These are phyloP conservation scores for Microcebus griseorufus DNA, from an alignment of 2,113 vertebrate genomes.

Conservation along the genomic window DNA sequence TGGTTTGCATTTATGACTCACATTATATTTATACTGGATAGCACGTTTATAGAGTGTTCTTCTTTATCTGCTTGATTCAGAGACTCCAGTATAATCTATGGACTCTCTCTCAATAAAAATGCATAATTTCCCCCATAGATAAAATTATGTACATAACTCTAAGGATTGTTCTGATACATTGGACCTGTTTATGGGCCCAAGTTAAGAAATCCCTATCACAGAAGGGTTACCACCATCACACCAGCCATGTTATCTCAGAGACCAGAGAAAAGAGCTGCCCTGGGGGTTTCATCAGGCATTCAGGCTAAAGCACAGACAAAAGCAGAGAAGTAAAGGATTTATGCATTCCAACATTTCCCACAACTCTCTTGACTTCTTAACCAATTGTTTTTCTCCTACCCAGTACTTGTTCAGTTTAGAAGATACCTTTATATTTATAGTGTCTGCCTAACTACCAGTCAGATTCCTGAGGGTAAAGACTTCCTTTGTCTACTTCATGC, in stretches of 20 bases:
- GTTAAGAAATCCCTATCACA: background rate
- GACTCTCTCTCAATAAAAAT: background rate
- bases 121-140: background rate
- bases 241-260: background rate
- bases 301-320: background rate
- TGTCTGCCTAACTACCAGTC: background rate
- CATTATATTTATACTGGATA: background rate
- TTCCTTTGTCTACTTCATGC: conserved; percentile 40
- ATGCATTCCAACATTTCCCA: background rate
- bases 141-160: background rate
- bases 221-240: background rate
- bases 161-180: background rate
- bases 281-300: background rate
- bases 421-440: background rate
- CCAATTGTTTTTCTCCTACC: background rate
- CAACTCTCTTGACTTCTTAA: background rate
- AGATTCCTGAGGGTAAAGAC: background rate
- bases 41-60: background rate
- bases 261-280: background rate
- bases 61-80: background rate
- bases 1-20: background rate
- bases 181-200: background rate
- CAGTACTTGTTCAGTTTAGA: background rate
- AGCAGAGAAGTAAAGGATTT: background rate
- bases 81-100: background rate